Percentiles rank a stretch among this genome's conserved stretches.
These are phyloP conservation scores for Riparia riparia DNA, from an alignment of 2,113 vertebrate genomes.

Conservation along the genomic window DNA sequence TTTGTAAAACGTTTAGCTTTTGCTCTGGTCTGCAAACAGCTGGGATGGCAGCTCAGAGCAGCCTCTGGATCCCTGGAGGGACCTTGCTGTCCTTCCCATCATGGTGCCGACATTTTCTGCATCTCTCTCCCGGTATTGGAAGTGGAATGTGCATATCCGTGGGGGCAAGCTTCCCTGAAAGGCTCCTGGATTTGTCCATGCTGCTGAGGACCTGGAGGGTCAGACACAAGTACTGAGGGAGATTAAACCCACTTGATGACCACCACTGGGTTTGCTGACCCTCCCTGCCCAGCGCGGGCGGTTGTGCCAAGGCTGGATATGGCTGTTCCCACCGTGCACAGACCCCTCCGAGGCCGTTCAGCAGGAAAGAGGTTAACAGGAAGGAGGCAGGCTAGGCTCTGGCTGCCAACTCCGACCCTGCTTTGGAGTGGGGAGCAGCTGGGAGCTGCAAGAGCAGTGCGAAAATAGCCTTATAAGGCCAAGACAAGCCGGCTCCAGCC, in stretches of 20 bases:
- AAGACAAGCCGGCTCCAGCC: conserved; percentile 6
- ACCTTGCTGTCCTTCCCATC: neutral
- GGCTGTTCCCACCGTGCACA: rapidly evolving
- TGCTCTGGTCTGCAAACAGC: neutral
- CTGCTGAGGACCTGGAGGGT: neutral
- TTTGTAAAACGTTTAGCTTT: neutral
- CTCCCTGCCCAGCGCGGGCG: rapidly evolving
- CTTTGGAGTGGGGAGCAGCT: conserved; percentile 56
- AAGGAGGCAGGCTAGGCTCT: conserved; percentile 6
- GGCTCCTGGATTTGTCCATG: neutral
- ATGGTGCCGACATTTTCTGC: rapidly evolving
- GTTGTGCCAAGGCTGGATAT: neutral
- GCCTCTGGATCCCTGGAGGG: neutral
- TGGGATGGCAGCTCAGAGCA: rapidly evolving
- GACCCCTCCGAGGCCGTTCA: neutral
- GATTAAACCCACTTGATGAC: neutral
- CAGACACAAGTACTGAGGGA: neutral
- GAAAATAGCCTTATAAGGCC: conserved; percentile 68
- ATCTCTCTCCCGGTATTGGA: neutral
- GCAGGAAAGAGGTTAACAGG: conserved; percentile 42
- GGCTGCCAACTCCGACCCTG: conserved; percentile 34
- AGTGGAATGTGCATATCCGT: rapidly evolving
- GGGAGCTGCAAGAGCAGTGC: neutral
- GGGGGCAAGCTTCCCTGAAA: neutral
- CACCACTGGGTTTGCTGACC: neutral